Conservation (phyloP, 2,888 invertebrate genomes). For the Aporophyla nigra region DNA sequence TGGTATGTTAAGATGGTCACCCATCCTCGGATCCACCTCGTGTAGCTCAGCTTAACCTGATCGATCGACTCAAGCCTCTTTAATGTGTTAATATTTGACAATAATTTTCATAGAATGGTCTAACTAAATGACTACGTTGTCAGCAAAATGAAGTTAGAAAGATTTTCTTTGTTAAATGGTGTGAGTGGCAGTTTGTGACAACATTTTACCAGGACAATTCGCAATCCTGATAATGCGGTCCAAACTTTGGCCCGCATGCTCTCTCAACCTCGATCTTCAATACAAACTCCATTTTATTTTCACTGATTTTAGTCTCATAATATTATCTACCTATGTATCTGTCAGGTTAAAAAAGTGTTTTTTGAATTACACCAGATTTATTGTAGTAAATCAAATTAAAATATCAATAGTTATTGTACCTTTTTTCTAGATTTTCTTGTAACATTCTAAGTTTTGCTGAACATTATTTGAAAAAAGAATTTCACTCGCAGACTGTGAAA, state of each 20-base stretch:
- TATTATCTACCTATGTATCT: not conserved
- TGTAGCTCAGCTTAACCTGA: too few relatives aligned
- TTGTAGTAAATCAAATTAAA: not conserved
- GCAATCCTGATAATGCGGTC: not conserved
- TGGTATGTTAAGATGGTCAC: too few relatives aligned
- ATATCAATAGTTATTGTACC: too few relatives aligned
- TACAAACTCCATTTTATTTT: slow-evolving; percentile 20
- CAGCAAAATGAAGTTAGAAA: not conserved
- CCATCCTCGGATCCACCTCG: too few relatives aligned
- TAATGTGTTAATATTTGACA: too few relatives aligned
- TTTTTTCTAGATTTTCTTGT: too few relatives aligned
- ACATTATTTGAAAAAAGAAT: not conserved
- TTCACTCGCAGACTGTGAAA: not conserved
- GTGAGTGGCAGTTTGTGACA: slow-evolving; percentile 16
- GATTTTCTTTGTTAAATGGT: not conserved
- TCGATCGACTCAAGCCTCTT: too few relatives aligned
- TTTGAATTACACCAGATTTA: not conserved
- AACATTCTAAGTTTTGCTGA: not conserved
- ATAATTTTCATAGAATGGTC: not conserved
- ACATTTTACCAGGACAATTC: slow-evolving; percentile 14
- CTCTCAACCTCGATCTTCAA: not conserved
- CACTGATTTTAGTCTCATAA: slow-evolving; percentile 4
- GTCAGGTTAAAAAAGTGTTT: not conserved
- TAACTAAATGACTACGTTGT: not conserved
- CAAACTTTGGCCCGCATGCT: not conserved